These are phyloP conservation scores for Otocyon megalotis DNA, from an alignment of 2,113 vertebrate species.

Conservation along the genomic window DNA sequence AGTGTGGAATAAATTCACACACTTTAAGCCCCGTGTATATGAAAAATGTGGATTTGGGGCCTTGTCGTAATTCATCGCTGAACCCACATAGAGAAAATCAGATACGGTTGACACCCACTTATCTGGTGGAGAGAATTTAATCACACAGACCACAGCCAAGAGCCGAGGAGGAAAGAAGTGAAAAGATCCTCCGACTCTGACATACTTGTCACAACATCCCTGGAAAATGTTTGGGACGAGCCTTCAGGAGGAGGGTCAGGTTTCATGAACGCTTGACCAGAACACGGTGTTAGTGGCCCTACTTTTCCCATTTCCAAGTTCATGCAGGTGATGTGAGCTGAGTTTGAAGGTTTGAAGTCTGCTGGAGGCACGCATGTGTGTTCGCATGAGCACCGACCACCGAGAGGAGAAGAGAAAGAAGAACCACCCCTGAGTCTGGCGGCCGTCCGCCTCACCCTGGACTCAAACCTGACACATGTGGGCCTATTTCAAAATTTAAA, in stretches of 20 bases:
- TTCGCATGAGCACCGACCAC: background rate
- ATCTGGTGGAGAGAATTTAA: slow-evolving; percentile 52
- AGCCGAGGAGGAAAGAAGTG: slow-evolving; percentile 26
- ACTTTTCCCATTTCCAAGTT: background rate
- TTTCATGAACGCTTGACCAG: background rate
- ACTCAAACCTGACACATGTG: background rate
- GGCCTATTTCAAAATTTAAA: slow-evolving; percentile 12
- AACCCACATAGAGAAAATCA: slow-evolving; percentile 57
- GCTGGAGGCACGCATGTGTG: background rate
- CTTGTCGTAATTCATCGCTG: background rate
- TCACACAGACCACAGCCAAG: slow-evolving; percentile 60
- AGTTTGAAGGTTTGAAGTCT: background rate
- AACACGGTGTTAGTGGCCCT: background rate
- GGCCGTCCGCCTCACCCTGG: background rate
- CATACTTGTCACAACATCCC: background rate
- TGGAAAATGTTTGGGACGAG: background rate
- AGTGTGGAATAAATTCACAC: background rate
- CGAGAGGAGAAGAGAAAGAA: background rate
- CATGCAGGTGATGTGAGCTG: background rate
- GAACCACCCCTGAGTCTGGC: background rate
- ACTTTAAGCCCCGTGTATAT: slow-evolving; percentile 6
- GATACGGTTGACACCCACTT: slow-evolving; percentile 71
- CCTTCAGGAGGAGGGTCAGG: background rate
- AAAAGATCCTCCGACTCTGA: background rate
- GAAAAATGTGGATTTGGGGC: background rate